Conservation (phyloP, 30 jellyfish, hydroid and myxozoan genomes). For the Sanderia malayensis region DNA sequence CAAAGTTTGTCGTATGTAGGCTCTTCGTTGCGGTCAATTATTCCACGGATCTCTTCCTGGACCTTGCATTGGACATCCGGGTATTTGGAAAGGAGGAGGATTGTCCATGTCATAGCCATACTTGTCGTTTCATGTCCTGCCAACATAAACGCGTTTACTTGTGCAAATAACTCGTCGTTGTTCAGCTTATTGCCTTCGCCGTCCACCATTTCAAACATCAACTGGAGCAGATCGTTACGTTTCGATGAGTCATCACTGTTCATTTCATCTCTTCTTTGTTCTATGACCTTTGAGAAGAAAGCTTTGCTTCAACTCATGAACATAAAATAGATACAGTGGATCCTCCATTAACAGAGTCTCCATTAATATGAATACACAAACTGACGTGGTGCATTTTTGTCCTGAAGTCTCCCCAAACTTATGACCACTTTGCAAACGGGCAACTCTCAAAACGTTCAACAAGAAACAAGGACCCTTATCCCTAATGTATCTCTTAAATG, state of each 20-base stretch:
- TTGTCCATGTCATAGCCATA: constrained; percentile 8
- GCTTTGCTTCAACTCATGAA: not conserved
- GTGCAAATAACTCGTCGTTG: constrained; percentile 10
- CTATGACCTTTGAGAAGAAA: not conserved
- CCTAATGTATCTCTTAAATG: no score
- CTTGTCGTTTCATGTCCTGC: constrained; percentile 29
- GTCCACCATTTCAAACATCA: constrained; percentile 5
- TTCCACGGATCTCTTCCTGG: constrained; percentile 8
- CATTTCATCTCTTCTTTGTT: constrained; percentile 7
- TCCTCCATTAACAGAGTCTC: no score
- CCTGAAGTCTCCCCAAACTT: no score
- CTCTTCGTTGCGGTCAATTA: constrained; percentile 17
- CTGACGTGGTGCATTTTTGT: no score
- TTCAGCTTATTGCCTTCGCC: not conserved
- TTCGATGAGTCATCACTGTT: not conserved
- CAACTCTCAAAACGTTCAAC: no score
- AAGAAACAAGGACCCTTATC: no score
- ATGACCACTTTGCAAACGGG: no score
- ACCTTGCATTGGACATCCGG: constrained; percentile 30
- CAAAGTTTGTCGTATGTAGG: constrained; percentile 21
- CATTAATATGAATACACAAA: no score
- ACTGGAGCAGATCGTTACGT: constrained; percentile 4
- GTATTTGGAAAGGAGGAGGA: constrained; percentile 19
- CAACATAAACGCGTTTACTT: constrained; percentile 11
- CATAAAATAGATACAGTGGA: no score